Conservation (phyloP, 1,140 invertebrate species). For the Drosophila pectinifera region DNA sequence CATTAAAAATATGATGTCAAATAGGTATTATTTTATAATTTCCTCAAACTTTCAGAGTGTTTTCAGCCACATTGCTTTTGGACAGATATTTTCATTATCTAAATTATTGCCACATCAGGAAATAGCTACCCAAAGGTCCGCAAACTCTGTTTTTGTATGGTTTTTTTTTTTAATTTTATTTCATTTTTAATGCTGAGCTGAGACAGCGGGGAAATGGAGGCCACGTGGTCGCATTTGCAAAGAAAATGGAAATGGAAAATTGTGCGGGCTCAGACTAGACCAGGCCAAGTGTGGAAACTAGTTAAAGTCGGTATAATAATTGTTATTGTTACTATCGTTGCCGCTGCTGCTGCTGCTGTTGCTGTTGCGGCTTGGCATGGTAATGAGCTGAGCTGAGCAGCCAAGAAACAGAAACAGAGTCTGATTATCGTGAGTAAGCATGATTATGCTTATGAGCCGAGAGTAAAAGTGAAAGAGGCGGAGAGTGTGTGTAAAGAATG, state of each 20-base stretch:
- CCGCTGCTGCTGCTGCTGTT: conserved; percentile 23
- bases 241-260: conserved; percentile 80
- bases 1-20: too few relatives aligned
- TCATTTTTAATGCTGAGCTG: conserved; percentile 25
- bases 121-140: conserved; percentile 8
- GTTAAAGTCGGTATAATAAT: conserved; percentile 79
- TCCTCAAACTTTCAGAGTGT: background rate
- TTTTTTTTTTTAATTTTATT: conserved; percentile 16
- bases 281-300: conserved; percentile 83
- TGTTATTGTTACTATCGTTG: conserved; percentile 70
- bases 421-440: conserved; percentile 81
- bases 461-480: conserved; percentile 71
- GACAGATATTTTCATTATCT: conserved; percentile 43
- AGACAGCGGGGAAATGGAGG: conserved; percentile 11
- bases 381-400: conserved; percentile 65
- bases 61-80: conserved; percentile 4
- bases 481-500: conserved; percentile 53
- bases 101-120: conserved; percentile 45
- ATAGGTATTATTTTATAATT: too few relatives aligned
- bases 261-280: conserved; percentile 76
- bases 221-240: conserved; percentile 75
- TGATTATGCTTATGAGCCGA: conserved; percentile 78
- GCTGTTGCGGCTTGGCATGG: conserved; percentile 62
- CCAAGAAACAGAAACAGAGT: conserved; percentile 57
- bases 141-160: conserved; percentile 12